Percentiles rank a stretch among this genome's conserved stretches.
Evolutionary conservation across 2,113 vertebrate genomes (phyloP).

Genomic region (Sisor rabdophorus): DNA sequence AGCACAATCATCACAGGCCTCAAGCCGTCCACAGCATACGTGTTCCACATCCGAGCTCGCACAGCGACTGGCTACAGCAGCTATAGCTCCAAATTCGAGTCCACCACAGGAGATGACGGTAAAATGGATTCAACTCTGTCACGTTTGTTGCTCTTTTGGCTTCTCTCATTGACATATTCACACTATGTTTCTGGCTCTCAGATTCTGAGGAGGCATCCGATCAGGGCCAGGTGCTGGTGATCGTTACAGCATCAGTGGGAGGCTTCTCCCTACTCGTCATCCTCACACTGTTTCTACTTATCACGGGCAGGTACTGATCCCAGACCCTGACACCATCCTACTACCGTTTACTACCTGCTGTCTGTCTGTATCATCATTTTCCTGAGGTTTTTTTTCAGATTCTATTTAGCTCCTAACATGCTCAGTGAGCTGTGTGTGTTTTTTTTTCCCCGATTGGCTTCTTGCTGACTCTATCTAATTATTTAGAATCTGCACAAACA

Average conservation of each 20-base stretch:
- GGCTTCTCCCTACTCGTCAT: conserved; percentile 94
- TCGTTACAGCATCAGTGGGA: conserved; percentile 91
- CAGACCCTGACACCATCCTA: neutral
- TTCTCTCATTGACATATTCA: neutral
- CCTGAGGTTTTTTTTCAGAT: conserved; percentile 35
- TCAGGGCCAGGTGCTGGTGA: conserved; percentile 93
- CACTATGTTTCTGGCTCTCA: conserved; percentile 54
- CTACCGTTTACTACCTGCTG: neutral
- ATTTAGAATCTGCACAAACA: conserved; percentile 58
- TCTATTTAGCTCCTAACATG: conserved; percentile 60
- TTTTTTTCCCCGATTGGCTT: conserved; percentile 70
- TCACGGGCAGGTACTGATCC: conserved; percentile 86
- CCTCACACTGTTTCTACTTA: conserved; percentile 94
- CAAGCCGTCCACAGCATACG: conserved; percentile 87
- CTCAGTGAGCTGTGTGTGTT: conserved; percentile 48
- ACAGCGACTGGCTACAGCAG: conserved; percentile 87
- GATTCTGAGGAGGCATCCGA: conserved; percentile 88
- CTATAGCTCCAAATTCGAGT: conserved; percentile 94
- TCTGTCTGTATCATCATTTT: conserved; percentile 42
- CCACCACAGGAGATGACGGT: conserved; percentile 91
- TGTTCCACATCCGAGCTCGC: conserved; percentile 92
- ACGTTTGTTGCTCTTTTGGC: neutral
- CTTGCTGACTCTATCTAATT: conserved; percentile 70
- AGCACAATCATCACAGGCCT: conserved; percentile 90
- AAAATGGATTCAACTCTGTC: conserved; percentile 56